phyloP scores from a whole-genome alignment of 64 coral and sea anemone genomes.

The Anthopleura sola region DNA sequence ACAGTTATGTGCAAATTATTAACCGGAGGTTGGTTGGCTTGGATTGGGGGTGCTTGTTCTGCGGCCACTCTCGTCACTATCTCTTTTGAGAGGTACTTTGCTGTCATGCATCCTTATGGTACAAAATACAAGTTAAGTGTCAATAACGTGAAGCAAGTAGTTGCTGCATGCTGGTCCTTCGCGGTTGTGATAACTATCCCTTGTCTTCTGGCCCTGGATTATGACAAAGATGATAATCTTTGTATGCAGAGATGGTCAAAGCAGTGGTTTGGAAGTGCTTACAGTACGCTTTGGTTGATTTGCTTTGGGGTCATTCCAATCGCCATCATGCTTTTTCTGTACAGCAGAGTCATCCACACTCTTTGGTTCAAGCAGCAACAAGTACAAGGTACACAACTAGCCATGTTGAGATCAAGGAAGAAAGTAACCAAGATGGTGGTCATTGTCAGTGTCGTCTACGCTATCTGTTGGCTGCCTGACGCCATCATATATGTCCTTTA shows the following conservation, averaged over 20 bases:
- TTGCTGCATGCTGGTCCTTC: background rate
- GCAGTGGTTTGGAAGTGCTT: background rate
- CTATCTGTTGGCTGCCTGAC: constrained; percentile 46
- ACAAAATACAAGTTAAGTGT: background rate
- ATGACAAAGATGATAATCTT: background rate
- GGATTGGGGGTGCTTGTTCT: background rate
- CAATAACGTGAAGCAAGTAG: background rate
- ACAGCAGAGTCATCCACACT: background rate
- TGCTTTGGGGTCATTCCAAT: background rate
- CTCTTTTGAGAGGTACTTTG: constrained; percentile 1
- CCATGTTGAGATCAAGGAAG: constrained; percentile 27
- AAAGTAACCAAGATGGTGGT: constrained; percentile 41
- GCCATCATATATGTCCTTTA: constrained; percentile 25
- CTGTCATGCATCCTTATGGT: background rate
- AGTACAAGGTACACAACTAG: constrained; percentile 12
- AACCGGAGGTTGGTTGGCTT: background rate
- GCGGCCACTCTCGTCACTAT: background rate
- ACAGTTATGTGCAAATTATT: background rate
- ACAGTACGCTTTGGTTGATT: background rate
- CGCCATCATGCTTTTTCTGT: background rate
- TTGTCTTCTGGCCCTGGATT: background rate
- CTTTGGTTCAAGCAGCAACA: constrained; percentile 10
- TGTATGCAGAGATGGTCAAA: background rate
- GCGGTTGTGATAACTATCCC: background rate
- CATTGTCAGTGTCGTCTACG: constrained; percentile 30